Evolutionary conservation across 2,888 invertebrate genomes (phyloP), one percentile per base, ranked within the genome.

Genomic region (Eledona agricola): DNA sequence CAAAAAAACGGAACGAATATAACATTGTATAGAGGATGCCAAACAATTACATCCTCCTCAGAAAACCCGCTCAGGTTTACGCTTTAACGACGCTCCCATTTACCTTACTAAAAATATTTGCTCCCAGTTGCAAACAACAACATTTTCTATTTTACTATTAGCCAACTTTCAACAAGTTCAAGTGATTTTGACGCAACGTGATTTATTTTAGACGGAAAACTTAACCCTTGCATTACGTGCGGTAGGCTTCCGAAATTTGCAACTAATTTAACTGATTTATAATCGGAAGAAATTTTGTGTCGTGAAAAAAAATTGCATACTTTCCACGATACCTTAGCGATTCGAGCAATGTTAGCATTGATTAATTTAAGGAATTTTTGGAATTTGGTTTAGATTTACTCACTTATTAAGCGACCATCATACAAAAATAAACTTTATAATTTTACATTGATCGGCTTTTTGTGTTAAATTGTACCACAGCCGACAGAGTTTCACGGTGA

Each of bases 241-340:
- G 51, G 51, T 51, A 51, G 51, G 51, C 45, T 25, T 46, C 40
- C 25, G 26, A 53, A 53, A 45, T 53, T 53, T 42, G 28, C 22
- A 49, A 47, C 53, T 53, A 53, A 53, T 53, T 53, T 42, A 47
- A 47, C 40, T 47, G 42, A 47, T 53, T 53, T 35, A 53, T 47
- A 47, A 53, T 53, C 49, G 42, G 28, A 35, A 53, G 42, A 26
- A 47, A 53, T 35, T 53, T 34, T 35, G 35, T 29, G 42, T 47
- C 47, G 49, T 53, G 46, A 52, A 52, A 52, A 52, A 47, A 47
- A 47, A 52, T 38, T 32, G 47, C 40, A 52, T 52, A 46, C 40
- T 52, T 52, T 47, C 25, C 34, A 15, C 40, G 25, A 28, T 51
- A 43, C 28, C 28, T 35, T 35, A 11, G 7, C 20, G 26, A 22